Percentiles rank a stretch among this genome's conserved stretches.
phyloP scores from a whole-genome alignment of 1,140 invertebrate genomes.

The Lethrus apterus region DNA sequence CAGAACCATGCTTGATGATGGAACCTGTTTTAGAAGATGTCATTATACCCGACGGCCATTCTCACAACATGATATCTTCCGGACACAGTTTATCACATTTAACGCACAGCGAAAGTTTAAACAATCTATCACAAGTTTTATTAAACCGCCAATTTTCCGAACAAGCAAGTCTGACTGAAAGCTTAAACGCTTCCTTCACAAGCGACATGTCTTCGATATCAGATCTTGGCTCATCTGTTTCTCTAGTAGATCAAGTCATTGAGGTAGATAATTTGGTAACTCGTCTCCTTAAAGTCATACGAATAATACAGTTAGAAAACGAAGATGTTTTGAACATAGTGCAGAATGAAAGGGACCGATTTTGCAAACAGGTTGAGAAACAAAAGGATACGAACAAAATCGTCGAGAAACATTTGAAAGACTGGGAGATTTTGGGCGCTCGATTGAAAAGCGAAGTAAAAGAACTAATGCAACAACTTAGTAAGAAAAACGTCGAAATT shows the following conservation, averaged over 20 bases:
- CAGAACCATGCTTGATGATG: constrained; percentile 71
- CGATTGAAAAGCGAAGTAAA: constrained; percentile 47
- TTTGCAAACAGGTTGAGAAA: constrained; percentile 33
- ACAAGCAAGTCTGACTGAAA: constrained; percentile 35
- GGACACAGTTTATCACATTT: constrained; percentile 36
- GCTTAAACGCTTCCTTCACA: constrained; percentile 30
- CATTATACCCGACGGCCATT: constrained; percentile 54
- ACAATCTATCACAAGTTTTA: constrained; percentile 58
- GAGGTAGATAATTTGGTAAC: constrained; percentile 67
- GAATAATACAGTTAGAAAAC: constrained; percentile 61
- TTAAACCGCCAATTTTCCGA: constrained; percentile 52
- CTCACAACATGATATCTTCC: constrained; percentile 61
- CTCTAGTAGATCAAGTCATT: constrained; percentile 64
- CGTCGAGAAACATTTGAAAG: constrained; percentile 45
- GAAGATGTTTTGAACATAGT: constrained; percentile 57
- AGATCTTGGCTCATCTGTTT: constrained; percentile 34
- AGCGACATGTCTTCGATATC: constrained; percentile 41
- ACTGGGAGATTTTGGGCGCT: constrained; percentile 46
- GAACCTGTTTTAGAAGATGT: constrained; percentile 64
- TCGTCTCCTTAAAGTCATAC: constrained; percentile 63
- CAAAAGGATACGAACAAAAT: constrained; percentile 39
- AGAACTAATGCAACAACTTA: constrained; percentile 45
- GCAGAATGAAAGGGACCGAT: constrained; percentile 46
- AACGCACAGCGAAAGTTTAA: constrained; percentile 51
- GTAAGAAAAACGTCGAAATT: constrained; percentile 45